Evolutionary conservation across 2,113 vertebrate species (phyloP).

Genomic region (Malurus cyaneus): DNA sequence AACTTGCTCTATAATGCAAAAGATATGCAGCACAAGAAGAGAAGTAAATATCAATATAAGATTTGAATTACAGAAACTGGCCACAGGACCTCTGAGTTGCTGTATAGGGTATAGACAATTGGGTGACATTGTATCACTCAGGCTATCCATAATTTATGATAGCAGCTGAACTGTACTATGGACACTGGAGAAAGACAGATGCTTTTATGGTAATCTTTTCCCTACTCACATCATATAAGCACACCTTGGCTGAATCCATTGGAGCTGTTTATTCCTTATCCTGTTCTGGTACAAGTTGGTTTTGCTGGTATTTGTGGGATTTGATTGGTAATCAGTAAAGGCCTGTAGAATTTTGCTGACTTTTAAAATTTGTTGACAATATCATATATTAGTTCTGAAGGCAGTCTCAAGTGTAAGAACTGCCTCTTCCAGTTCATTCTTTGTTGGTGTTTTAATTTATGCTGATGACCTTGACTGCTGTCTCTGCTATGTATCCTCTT

Average conservation of each 20-base stretch:
- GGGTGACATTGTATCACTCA: fast-evolving
- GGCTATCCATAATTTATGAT: background rate
- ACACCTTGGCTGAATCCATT: background rate
- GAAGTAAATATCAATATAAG: background rate
- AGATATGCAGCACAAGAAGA: background rate
- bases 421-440: background rate
- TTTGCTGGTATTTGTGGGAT: background rate
- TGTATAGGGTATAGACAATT: background rate
- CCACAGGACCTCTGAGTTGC: background rate
- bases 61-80: background rate
- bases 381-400: background rate
- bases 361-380: background rate
- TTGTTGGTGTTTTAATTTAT: background rate
- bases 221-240: background rate
- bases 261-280: background rate
- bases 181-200: background rate
- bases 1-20: background rate
- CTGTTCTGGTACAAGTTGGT: background rate
- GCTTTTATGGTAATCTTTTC: background rate
- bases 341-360: background rate
- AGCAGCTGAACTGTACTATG: background rate
- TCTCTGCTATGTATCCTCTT: background rate
- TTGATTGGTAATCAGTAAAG: background rate
- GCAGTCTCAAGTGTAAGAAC: background rate
- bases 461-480: background rate